Base-by-base conservation (phyloP, 2,797 vertebrate species). In the Sebastes minor region DNA sequence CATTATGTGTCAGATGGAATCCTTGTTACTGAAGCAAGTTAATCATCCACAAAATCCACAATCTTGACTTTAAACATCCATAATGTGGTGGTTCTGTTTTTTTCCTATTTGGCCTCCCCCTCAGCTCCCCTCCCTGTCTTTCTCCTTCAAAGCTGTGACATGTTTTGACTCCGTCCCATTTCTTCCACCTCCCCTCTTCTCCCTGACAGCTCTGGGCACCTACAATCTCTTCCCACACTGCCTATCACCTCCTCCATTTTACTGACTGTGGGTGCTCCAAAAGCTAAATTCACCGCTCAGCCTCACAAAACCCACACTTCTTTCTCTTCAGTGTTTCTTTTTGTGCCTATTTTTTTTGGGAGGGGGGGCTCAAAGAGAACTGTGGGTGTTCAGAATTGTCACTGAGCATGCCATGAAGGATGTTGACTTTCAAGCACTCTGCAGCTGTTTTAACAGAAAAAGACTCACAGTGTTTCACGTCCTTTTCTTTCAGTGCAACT, bases 191-290 rank as follows among this genome's bases (percentile, higher is more conserved):
- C 56, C 53, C 61, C 52, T 64, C 67, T 60, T 72, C 57, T 70
- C 78, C 78, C 69, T 85, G 90, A 84, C 86, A 86, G 87, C 80
- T 88, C 55, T 81, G 84, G 71, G 80, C 79, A 86, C 81, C 88
- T 90, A 81, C 91, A 87, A 60, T 82, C 85, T 82, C 89, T 89
- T 89, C 91, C 90, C 85, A 91, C 92, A 84, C 87, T 88, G 81
- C 88, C 86, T 68, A 76, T 87, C 83, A 89, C 89, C 90, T 90
- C 91, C 89, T 91, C 88, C 91, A 91, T 94, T 91, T 92, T 92
- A 86, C 74, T 89, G 81, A 82, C 81, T 76, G 82, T 79, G 74
- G 82, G 74, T 83, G 89, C 85, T 91, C 86, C 32, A 76, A n/a
- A n/a, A 84, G 83, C 70, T 75, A 30, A 83, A 88, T 66, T 16